Conservation (phyloP, 2,797 vertebrate species). For the Hoplostethus atlanticus region DNA sequence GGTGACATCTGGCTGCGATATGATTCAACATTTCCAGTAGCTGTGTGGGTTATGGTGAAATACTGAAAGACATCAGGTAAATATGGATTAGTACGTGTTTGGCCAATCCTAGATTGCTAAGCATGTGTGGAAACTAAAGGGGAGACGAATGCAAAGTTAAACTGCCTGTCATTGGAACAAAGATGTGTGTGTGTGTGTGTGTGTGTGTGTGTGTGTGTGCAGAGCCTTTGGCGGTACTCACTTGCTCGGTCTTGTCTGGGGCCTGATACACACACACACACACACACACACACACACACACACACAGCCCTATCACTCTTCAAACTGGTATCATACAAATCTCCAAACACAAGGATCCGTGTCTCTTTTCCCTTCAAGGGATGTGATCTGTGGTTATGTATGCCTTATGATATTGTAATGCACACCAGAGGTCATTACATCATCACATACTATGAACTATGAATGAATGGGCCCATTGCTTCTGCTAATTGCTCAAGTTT, state of each 20-base stretch:
- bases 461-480: constrained; percentile 47
- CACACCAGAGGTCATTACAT: constrained; percentile 25
- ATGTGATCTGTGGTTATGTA: constrained; percentile 56
- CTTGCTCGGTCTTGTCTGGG: constrained; percentile 74
- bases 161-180: constrained; percentile 29
- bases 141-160: constrained; percentile 54
- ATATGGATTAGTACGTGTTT: background rate
- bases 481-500: constrained; percentile 10
- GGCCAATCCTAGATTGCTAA: constrained; percentile 16
- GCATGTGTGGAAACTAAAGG: constrained; percentile 26
- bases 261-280: constrained; percentile 20
- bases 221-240: constrained; percentile 25
- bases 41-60: constrained; percentile 17
- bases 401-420: constrained; percentile 39
- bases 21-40: background rate
- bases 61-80: constrained; percentile 34
- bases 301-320: constrained; percentile 28
- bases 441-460: constrained; percentile 21
- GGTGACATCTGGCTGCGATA: constrained; percentile 21
- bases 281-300: constrained; percentile 30
- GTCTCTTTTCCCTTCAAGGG: constrained; percentile 19
- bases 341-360: constrained; percentile 29
- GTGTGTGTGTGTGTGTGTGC: constrained; percentile 13
- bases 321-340: constrained; percentile 50
- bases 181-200: constrained; percentile 20